Evolutionary conservation across 2,797 vertebrate genomes (phyloP).

Genomic region (Florisuga fusca): DNA sequence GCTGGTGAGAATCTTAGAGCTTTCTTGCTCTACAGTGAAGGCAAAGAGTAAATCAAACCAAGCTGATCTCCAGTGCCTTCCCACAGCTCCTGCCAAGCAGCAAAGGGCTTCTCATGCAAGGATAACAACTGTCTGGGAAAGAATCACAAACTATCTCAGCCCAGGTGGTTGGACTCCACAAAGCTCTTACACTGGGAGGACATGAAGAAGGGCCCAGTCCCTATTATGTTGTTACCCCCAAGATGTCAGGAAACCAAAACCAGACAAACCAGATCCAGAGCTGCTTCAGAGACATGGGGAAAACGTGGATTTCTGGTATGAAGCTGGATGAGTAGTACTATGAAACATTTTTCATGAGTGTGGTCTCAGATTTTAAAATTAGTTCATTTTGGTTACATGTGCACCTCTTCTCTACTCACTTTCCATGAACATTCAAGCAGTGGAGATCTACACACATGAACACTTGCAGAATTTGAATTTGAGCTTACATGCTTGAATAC

Average conservation of each 20-base stretch:
- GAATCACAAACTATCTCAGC: background rate
- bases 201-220: background rate
- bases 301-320: slow-evolving; percentile 5
- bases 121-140: background rate
- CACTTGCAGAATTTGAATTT: background rate
- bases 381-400: slow-evolving; percentile 1
- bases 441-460: slow-evolving; percentile 14
- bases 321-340: background rate
- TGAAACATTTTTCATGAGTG: background rate
- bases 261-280: background rate
- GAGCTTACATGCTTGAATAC: background rate
- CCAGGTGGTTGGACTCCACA: rapidly evolving
- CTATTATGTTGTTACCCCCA: too few relatives aligned
- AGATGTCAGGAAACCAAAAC: background rate
- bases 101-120: background rate
- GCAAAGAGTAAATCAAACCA: background rate
- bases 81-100: background rate
- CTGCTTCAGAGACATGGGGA: background rate
- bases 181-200: rapidly evolving
- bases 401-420: background rate
- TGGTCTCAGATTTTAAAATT: background rate
- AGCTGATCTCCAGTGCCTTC: background rate
- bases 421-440: background rate
- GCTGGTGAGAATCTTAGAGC: slow-evolving; percentile 17
- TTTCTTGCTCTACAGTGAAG: background rate